These are phyloP conservation scores for Rhinatrema bivittatum DNA, from an alignment of 2,797 vertebrate genomes.

Conservation along the genomic window DNA sequence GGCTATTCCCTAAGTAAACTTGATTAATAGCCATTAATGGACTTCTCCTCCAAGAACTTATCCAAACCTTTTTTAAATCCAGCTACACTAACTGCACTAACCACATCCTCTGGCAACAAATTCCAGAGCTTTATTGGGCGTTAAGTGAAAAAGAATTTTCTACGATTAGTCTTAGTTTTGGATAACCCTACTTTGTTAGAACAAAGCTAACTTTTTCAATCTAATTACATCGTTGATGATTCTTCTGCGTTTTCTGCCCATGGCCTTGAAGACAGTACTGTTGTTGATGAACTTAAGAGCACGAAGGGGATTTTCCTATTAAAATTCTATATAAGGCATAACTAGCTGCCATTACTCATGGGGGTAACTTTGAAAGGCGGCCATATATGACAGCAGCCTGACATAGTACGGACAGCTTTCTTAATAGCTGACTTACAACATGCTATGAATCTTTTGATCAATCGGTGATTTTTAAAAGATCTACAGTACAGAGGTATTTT, in stretches of 20 bases:
- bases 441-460: constrained; percentile 3
- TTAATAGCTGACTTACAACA: constrained; percentile 11
- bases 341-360: not conserved
- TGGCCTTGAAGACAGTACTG: not conserved
- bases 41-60: too few relatives aligned
- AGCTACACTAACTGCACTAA: too few relatives aligned
- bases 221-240: not conserved
- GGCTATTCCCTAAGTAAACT: too few relatives aligned
- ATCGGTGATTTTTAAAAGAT: constrained; percentile 19
- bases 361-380: not conserved
- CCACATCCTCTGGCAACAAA: too few relatives aligned
- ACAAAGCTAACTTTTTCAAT: too few relatives aligned
- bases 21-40: too few relatives aligned
- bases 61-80: too few relatives aligned
- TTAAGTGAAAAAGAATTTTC: too few relatives aligned
- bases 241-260: not conserved
- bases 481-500: constrained; percentile 7
- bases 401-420: constrained; percentile 8
- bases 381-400: constrained; percentile 7
- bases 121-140: too few relatives aligned
- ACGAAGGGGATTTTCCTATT: not conserved
- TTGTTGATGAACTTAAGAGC: not conserved
- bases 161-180: too few relatives aligned
- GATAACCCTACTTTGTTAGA: too few relatives aligned
- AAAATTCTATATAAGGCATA: not conserved